Evolutionary conservation across 2,797 vertebrate species (phyloP), one percentile per base, ranked within the genome.

Genomic region (Gila robusta): DNA sequence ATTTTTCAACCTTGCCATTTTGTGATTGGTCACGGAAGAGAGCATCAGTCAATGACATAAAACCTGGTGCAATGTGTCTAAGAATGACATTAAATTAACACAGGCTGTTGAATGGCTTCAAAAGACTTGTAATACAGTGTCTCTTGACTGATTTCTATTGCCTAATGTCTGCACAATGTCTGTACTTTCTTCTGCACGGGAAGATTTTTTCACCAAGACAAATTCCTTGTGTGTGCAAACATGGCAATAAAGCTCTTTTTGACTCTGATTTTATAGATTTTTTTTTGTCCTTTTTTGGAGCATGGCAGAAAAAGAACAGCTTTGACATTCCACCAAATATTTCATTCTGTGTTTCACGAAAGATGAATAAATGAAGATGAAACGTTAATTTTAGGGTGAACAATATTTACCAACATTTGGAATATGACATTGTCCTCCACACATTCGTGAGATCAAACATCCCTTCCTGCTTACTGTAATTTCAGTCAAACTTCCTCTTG

Each of bases 391-490:
- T 19, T 77, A 14, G 10, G 16, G 23, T 39, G 23, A 83, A n/a
- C 32, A 39, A 37, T 44, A 44, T 87, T 85, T 77, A 49, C 26
- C 5, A 73, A 66, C 35, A 85, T 74, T 37, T 54, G 44, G 64
- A 79, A 85, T 82, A 79, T 21, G 19, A 83, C 66, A 44, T 26
- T 12, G 59, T 74, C 77, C 47, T 52, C 44, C 23, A n/a, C 59
- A 87, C 54, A 83, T 64, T 49, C 41, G 19, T 76, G 82, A 77
- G 83, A 82, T 83, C 73, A 82, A 85, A 82, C 82, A 82, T 84
- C 49, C 52, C 26, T 66, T 5, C 9, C 26, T 9, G 12, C 56
- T 52, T 11, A 72, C 37, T 72, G 64, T 71, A 64, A 69, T 70
- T 82, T 83, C 23, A 80, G n/a, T 49, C 12, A 83, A 89, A 89